Evolutionary conservation across 2,113 vertebrate genomes (phyloP), one percentile per base, ranked within the genome.

Genomic region (Chloebia gouldiae): DNA sequence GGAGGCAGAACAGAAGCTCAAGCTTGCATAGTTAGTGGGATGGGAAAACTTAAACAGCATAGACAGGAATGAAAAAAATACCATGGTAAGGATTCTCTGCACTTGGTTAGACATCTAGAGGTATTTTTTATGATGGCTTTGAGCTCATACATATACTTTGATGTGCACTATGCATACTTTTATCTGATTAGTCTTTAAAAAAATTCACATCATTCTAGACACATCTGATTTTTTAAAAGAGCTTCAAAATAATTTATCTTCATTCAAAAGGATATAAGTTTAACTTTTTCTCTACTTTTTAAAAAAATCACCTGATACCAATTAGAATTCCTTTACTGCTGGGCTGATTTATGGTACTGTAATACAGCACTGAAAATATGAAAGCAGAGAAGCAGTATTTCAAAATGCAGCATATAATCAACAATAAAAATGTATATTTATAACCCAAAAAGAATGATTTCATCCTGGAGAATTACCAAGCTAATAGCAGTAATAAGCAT

Each of bases 371-470:
- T 98, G 98, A 98, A 98, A 98, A 98, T 98, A 98, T 98, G 98
- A 98, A 98, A 98, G 98, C 94, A 98, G 97, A 98, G 98, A 98
- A 98, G 97, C 98, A 98, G 94, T 98, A 98, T 98, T 98, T 98
- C 98, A 98, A 98, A 98, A 98, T 97, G 95, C 93, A 97, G 95
- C 96, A 98, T 98, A 98, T 98, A 98, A 98, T 98, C 98, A 98
- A 98, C 98, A 98, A 98, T 98, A 98, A 98, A 98, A 98, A 98
- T 96, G 96, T 98, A 96, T 98, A 98, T 98, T 98, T 98, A 98
- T 98, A 98, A 98, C 98, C 98, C 97, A 95, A 98, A 98, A 98
- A 98, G 97, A 98, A 98, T 98, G 98, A 98, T 98, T 98, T 98
- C 98, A 98, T 98, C 98, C 97, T 98, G 98, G 98, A 98, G 97